Evolutionary conservation across 2,888 invertebrate species (phyloP), one percentile per base, ranked within the genome.

Genomic region (Sinohyriopsis cumingii): DNA sequence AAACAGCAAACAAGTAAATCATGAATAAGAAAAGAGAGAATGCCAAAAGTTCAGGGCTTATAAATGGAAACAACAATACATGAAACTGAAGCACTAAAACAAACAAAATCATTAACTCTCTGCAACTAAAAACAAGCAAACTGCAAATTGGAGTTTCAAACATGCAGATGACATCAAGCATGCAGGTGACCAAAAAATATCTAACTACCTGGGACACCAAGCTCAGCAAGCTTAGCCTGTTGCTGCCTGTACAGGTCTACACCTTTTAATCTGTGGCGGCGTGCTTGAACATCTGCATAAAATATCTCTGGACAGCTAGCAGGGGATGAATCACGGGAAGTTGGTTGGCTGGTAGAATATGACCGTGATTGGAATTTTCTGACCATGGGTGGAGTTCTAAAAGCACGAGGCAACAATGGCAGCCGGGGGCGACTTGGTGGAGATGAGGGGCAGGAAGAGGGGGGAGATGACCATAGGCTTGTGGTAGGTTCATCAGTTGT

Each of bases 211-310:
- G 68, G 68, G 55, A 69, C 56, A 54, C 84, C 83, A 45, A 84
- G 73, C 63, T 79, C 72, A 55, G 77, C 73, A 53, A 86, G 77
- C 71, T 82, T 81, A 66, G 81, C 77, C 77, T 83, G 82, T 80
- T 85, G 85, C 67, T 80, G 78, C 64, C 79, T 73, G 76, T 84
- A 86, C 59, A 86, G 78, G 60, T 80, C 76, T 75, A 87, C 72
- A 73, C 86, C 86, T 65, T 78, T 77, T 15, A 86, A 85, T 63
- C 77, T 81, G 24, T 72, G 74, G 9, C 62, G 59, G 15, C 56
- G 63, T 19, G 57, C 55, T 20, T 59, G 22, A 55, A 55, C 60
- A 59, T 33, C 20, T 54, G 45, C 63, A 56, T 53, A n/a, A 4
- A 53, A 25, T 70, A 66, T 28, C n/a, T 55, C 65, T 61, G 24